phyloP scores from a whole-genome alignment of 2,888 invertebrate genomes.

The Drosophila robusta region DNA sequence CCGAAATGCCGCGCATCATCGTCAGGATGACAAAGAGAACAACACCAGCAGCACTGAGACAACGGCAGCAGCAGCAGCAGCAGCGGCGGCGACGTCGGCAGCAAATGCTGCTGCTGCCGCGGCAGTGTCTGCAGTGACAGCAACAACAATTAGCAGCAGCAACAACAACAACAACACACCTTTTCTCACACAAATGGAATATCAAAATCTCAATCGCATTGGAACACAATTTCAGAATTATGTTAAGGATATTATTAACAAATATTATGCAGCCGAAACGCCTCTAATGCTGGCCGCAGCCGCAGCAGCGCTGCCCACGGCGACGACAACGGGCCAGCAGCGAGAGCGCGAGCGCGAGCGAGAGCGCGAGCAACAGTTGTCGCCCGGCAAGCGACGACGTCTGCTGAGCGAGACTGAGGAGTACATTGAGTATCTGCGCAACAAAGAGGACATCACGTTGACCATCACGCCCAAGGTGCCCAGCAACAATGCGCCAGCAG shows the following conservation, averaged over 20 bases:
- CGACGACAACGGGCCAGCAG: conserved; percentile 69
- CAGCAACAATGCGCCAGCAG: conserved; percentile 12
- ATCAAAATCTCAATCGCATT: conserved; percentile 84
- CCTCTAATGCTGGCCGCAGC: conserved; percentile 81
- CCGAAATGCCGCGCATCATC: conserved; percentile 72
- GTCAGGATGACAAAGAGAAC: conserved; percentile 71
- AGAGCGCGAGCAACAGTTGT: conserved; percentile 43
- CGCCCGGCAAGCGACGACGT: conserved; percentile 67
- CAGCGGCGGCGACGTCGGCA: conserved; percentile 29
- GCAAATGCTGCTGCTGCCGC: conserved; percentile 42
- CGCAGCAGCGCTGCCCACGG: conserved; percentile 69
- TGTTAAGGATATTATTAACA: conserved; percentile 84
- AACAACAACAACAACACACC: conserved; percentile 65
- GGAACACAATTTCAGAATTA: conserved; percentile 85
- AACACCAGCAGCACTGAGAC: conserved; percentile 54
- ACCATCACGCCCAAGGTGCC: conserved; percentile 82
- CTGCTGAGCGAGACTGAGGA: conserved; percentile 83
- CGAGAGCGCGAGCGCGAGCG: conserved; percentile 31
- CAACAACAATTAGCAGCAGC: conserved; percentile 46
- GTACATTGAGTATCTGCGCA: conserved; percentile 84
- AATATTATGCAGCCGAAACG: conserved; percentile 84
- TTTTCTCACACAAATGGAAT: conserved; percentile 84
- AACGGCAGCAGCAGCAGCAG: conserved; percentile 24
- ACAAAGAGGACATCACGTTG: conserved; percentile 84
- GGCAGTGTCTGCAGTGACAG: conserved; percentile 26